Evolutionary conservation across 1,140 invertebrate genomes (phyloP).

Genomic region (Yoshiicerus persimilis): DNA sequence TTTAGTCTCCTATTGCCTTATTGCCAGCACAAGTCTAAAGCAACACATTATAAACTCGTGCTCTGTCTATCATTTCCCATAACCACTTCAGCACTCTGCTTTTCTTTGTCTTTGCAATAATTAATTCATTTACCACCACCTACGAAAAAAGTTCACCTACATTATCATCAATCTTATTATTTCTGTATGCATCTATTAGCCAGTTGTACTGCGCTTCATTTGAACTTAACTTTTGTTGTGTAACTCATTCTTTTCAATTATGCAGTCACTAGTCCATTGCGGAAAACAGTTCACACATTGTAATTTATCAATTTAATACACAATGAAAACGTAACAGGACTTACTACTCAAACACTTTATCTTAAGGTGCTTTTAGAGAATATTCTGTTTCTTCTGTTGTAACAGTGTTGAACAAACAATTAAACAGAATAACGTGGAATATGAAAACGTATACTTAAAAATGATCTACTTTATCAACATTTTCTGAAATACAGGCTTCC

Average conservation of each 20-base stretch:
- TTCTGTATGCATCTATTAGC: neutral
- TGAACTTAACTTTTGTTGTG: neutral
- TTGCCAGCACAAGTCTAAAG: neutral
- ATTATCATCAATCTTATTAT: neutral
- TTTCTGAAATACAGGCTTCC: no score
- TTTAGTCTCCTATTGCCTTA: neutral
- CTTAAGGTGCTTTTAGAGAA: neutral
- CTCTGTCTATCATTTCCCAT: neutral
- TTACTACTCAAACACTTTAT: neutral
- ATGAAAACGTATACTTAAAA: no score
- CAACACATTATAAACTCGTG: no score
- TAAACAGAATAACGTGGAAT: no score
- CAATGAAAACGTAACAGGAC: neutral
- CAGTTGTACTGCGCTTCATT: neutral
- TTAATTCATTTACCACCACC: neutral
- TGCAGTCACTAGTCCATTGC: neutral
- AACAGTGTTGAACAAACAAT: no score
- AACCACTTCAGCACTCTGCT: neutral
- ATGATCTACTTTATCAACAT: no score
- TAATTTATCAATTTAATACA: neutral
- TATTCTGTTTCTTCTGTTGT: no score
- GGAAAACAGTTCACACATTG: neutral
- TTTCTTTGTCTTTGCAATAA: neutral
- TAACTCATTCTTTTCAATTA: neutral
- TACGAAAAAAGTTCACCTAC: neutral